Evolutionary conservation across 1,140 invertebrate genomes (phyloP).

Genomic region (Apis florea): DNA sequence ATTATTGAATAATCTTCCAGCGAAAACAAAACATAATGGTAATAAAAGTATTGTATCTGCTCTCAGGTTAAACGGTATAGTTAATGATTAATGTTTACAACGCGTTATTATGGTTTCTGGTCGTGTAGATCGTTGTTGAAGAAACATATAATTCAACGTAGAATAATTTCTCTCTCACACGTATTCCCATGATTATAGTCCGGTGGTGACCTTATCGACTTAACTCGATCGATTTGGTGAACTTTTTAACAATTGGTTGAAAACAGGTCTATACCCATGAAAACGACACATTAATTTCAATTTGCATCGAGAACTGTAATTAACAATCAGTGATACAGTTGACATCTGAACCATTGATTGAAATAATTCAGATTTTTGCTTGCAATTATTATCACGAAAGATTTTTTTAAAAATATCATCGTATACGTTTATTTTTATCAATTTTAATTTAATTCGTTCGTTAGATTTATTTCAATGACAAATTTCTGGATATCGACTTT

Average conservation of each 20-base stretch:
- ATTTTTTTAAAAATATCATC: too few relatives aligned
- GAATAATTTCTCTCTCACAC: not conserved
- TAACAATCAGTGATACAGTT: not conserved
- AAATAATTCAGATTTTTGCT: too few relatives aligned
- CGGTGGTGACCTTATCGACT: slow-evolving; percentile 52
- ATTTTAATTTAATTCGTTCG: too few relatives aligned
- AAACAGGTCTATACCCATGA: not conserved
- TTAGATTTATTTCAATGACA: too few relatives aligned
- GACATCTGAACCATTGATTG: too few relatives aligned
- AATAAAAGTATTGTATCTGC: not conserved
- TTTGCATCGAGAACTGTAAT: not conserved
- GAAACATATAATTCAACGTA: slow-evolving; percentile 27
- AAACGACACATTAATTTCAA: not conserved
- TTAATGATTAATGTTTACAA: not conserved
- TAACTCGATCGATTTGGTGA: slow-evolving; percentile 30
- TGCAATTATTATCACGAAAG: too few relatives aligned
- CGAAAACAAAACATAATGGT: not conserved
- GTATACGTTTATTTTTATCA: too few relatives aligned
- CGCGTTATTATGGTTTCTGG: not conserved
- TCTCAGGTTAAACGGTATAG: not conserved
- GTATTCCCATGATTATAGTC: slow-evolving; percentile 47
- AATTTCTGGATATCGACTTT: too few relatives aligned
- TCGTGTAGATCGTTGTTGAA: too few relatives aligned
- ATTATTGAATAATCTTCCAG: not conserved
- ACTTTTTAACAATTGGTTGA: not conserved